Evolutionary conservation across 2,113 vertebrate genomes (phyloP), one percentile per base, ranked within the genome.

Genomic region (Gallinago paraguaiae): DNA sequence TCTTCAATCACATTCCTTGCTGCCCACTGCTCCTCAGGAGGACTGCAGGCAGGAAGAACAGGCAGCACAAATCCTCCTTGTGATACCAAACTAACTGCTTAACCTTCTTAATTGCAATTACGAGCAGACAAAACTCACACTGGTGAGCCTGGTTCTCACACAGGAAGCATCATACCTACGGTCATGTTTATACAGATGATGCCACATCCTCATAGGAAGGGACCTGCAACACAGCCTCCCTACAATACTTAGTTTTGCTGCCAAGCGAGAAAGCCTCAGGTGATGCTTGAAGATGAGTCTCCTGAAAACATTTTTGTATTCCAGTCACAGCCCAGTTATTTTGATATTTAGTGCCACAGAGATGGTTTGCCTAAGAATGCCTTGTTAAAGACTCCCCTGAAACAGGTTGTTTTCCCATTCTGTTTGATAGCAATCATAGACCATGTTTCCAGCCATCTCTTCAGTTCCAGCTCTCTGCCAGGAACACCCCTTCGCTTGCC

Each of bases 121-220:
- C 4, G n/a, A 79, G 87, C 39, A 43, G 61, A 39, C 43, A 28
- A 22, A 84, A 63, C 16, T 9, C 70, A 35, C 56, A 5, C 0
- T 39, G 39, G 39, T 39, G 39, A 39, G 60, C 39, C 46, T 2
- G 0, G n/a, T 16, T 65, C 59, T 50, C 23, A 43, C 59, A 56
- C 72, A 81, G 81, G 80, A 93, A 83, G 54, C 72, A 53, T 5
- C 68, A 93, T 59, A 23, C 18, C 71, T 69, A 51, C 0, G 0
- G 83, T 70, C 5, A 0, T 1, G 1, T 10, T 69, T 59, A 25
- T 0, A 7, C 6, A 45, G 41, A 74, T 19, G 69, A 39, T 69
- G 84, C 81, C 94, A 83, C 87, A 86, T 89, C 78, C 90, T 84
- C 74, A 11, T 8, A 90, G 65, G 45, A 75, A 87, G 51, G 46